phyloP scores from a whole-genome alignment of 2,113 vertebrate species.

The Callocephalon fimbriatum region DNA sequence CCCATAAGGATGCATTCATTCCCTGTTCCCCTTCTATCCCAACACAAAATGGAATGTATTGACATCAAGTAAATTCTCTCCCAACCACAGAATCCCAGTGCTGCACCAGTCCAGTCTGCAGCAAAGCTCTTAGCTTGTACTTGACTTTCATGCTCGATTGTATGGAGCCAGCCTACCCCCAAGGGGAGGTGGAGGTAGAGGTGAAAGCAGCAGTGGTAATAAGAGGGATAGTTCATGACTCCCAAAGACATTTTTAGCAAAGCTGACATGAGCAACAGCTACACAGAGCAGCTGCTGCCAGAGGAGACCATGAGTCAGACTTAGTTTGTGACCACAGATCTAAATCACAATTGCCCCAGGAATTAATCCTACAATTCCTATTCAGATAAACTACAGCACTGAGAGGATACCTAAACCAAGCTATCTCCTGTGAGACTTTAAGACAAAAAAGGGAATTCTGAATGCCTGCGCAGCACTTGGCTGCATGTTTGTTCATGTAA shows the following conservation, averaged over 20 bases:
- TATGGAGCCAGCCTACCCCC: conserved; percentile 12
- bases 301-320: neutral
- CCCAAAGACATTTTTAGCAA: conserved; percentile 32
- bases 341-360: neutral
- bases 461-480: neutral
- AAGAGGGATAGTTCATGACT: conserved; percentile 12
- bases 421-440: neutral
- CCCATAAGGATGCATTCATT: conserved; percentile 58
- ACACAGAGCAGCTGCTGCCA: conserved; percentile 14
- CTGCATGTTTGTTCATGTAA: neutral
- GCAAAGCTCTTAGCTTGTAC: neutral
- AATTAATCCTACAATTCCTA: neutral
- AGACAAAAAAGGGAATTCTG: neutral
- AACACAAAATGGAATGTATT: neutral
- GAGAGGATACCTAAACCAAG: neutral
- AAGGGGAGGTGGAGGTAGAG: conserved; percentile 28
- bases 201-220: neutral
- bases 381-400: neutral
- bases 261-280: neutral
- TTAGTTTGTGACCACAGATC: neutral
- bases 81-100: conserved; percentile 37
- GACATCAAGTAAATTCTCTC: conserved; percentile 31
- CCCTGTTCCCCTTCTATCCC: neutral
- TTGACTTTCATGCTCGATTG: neutral
- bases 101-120: conserved; percentile 12